Base-by-base conservation (phyloP, 2,797 vertebrate genomes). In the Dicrostonyx torquatus region DNA sequence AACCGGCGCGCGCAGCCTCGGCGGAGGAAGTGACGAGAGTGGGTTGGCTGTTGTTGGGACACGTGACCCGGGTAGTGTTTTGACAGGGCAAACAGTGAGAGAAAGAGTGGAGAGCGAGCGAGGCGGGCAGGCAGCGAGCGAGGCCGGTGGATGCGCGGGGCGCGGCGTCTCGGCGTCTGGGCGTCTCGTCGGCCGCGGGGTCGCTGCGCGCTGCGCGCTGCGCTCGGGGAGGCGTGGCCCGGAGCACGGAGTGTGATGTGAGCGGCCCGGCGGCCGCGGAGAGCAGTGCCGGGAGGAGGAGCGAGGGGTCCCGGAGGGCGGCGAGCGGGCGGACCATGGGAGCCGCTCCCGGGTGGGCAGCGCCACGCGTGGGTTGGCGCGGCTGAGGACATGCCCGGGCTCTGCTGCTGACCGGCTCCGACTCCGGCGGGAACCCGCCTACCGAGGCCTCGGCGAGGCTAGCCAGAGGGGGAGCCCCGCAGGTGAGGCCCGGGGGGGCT, bases 21-120 rank as follows among this genome's bases (percentile, higher is more conserved):
- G 31, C 92, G 95, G 93, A 98, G 99, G 98, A 99, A 98, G 98
- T 98, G 98, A 98, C 98, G 97, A 94, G 55, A 94, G 89, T 91
- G 90, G 98, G 98, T 98, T 98, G 98, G 97, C 98, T 98, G 98
- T 98, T 98, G 98, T 98, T 98, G 98, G 98, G 98, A 98, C 99
- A 99, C 98, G 99, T 99, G 99, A 99, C 98, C 89, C 85, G 15
- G 97, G 97, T 98, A 97, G 98, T 99, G 98, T 99, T 99, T 99
- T 99, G 99, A 99, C 99, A 99, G 99, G 98, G 98, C 97, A 96
- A 98, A 97, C 97, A 95, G 97, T 77, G 48, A 60, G 86, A 93
- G 93, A 97, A 97, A 80, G 92, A 97, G 37, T 91, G 92, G 92
- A 11, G 87, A 62, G 87, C 48, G 31, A 64, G 43, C 62, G 89